Evolutionary conservation across 2,888 invertebrate genomes (phyloP).

Genomic region (Molanna angustata): DNA sequence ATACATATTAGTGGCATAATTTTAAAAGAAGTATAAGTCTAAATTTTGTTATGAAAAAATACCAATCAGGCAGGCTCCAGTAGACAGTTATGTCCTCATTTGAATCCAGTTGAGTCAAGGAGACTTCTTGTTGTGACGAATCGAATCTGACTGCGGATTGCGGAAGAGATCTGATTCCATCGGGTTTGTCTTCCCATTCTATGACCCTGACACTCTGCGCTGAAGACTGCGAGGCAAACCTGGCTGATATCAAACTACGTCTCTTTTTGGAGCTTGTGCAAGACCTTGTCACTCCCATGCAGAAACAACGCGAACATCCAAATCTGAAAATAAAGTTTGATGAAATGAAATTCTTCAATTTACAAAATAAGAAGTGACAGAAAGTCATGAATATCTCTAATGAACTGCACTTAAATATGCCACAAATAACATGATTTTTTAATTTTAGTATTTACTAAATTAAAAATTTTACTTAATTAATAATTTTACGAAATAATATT

Average conservation of each 20-base stretch:
- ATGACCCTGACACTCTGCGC: conserved; percentile 44
- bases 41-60: background rate
- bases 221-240: conserved; percentile 46
- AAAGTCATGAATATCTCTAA: no score
- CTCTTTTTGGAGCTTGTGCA: conserved; percentile 80
- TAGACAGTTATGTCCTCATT: conserved; percentile 67
- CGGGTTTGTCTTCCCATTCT: conserved; percentile 38
- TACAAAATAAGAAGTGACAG: background rate
- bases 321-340: conserved; percentile 53
- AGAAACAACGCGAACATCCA: conserved; percentile 95
- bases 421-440: no score
- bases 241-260: conserved; percentile 52
- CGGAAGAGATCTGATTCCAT: background rate
- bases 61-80: conserved; percentile 78
- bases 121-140: conserved; percentile 59
- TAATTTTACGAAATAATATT: no score
- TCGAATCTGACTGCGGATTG: conserved; percentile 42
- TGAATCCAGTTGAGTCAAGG: conserved; percentile 58
- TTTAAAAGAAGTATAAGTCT: conserved; percentile 6
- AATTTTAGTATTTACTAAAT: no score
- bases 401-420: no score
- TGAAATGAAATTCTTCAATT: no score
- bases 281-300: conserved; percentile 80
- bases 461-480: no score
- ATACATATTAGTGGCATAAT: no score